phyloP scores from a whole-genome alignment of 30 jellyfish, hydroid and myxozoan genomes.

The Pseudorhiza aurosa region DNA sequence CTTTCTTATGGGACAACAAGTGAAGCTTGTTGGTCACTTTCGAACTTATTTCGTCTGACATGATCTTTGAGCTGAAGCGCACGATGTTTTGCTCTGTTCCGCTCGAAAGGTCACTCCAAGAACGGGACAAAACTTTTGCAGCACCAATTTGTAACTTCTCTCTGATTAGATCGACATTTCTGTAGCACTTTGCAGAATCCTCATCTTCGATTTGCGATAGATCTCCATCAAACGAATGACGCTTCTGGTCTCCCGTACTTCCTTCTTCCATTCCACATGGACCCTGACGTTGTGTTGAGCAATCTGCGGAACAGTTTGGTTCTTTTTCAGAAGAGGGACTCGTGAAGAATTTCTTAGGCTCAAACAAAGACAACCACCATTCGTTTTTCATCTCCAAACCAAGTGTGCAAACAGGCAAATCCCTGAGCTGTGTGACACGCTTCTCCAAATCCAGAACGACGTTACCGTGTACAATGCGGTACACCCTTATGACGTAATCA shows the following conservation, averaged over 20 bases:
- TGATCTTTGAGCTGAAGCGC: slow-evolving; percentile 19
- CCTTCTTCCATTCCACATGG: neutral
- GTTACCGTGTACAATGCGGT: slow-evolving; percentile 75
- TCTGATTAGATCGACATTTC: slow-evolving; percentile 32
- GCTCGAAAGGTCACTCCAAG: slow-evolving; percentile 23
- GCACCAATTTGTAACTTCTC: slow-evolving; percentile 54
- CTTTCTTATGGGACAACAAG: slow-evolving; percentile 1
- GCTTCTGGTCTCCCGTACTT: neutral
- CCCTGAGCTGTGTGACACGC: slow-evolving; percentile 57
- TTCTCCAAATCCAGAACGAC: slow-evolving; percentile 63
- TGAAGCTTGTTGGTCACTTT: neutral
- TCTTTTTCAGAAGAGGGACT: neutral
- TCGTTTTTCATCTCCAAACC: slow-evolving; percentile 92
- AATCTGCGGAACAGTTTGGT: neutral
- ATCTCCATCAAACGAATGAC: neutral
- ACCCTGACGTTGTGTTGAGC: neutral
- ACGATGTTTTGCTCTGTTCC: neutral
- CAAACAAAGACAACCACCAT: slow-evolving; percentile 95
- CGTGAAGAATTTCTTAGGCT: slow-evolving; percentile 12
- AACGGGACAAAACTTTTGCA: slow-evolving; percentile 63
- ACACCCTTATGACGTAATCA: slow-evolving; percentile 46
- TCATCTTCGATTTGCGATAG: neutral
- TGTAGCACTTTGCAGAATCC: slow-evolving; percentile 12
- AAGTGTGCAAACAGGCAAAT: slow-evolving; percentile 65
- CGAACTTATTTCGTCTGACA: slow-evolving; percentile 39